Conservation (phyloP, 2,113 vertebrate genomes). For the Hippopotamus amphibius region DNA sequence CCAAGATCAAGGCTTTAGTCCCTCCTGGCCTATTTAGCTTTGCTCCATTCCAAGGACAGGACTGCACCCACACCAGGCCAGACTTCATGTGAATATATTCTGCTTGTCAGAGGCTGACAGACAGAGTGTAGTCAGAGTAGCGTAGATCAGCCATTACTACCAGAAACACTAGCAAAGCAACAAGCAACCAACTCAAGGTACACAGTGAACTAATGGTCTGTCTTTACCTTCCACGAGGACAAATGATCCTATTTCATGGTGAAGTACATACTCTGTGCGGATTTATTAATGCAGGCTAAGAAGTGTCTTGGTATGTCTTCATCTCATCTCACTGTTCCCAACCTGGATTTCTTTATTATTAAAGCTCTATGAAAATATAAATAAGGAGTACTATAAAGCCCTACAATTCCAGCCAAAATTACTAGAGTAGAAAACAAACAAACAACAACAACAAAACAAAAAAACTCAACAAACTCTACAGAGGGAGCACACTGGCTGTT, state of each 20-base stretch:
- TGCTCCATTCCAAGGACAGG: conserved; percentile 48
- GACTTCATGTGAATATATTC: conserved; percentile 26
- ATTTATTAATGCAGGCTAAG: neutral
- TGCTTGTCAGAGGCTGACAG: conserved; percentile 25
- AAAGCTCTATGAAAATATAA: conserved; percentile 10
- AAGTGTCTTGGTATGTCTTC: neutral
- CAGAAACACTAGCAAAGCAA: conserved; percentile 12
- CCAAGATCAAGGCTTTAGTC: conserved; percentile 67
- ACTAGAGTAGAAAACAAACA: neutral
- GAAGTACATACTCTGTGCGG: neutral
- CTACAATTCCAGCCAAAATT: neutral
- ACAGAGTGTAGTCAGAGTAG: neutral
- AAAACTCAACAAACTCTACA: neutral
- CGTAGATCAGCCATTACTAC: neutral
- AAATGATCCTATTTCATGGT: neutral
- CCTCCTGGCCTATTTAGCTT: neutral
- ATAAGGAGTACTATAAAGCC: neutral
- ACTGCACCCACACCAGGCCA: conserved; percentile 16
- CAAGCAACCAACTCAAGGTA: neutral
- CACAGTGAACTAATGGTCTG: neutral
- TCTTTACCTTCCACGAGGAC: neutral
- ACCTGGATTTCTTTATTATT: neutral
- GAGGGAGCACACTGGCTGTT: neutral
- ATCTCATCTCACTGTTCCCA: neutral
- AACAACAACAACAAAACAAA: no score